Evolutionary conservation across 2,797 vertebrate genomes (phyloP).

Genomic region (Hozukius guyotensis): DNA sequence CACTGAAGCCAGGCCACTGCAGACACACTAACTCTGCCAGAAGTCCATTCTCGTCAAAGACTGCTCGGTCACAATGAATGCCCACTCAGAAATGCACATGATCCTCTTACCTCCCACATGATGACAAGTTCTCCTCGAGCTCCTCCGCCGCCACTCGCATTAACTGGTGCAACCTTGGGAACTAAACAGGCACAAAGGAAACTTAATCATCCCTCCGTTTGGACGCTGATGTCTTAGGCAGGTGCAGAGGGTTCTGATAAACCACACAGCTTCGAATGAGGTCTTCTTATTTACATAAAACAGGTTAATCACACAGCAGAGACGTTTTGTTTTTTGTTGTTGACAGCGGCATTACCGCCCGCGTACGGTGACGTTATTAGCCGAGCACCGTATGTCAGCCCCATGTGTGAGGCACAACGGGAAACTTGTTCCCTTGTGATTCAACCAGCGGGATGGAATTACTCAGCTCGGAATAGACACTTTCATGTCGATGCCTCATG

Average conservation of each 20-base stretch:
- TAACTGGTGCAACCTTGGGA: slow-evolving; percentile 85
- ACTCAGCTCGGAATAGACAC: slow-evolving; percentile 63
- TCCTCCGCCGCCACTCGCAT: slow-evolving; percentile 87
- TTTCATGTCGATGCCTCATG: slow-evolving; percentile 44
- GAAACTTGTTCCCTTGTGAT: slow-evolving; percentile 55
- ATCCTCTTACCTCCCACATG: slow-evolving; percentile 89
- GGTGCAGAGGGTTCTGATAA: slow-evolving; percentile 17
- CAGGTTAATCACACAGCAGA: slow-evolving; percentile 31
- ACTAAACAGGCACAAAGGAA: slow-evolving; percentile 71
- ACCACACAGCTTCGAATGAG: slow-evolving; percentile 11
- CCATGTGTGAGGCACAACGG: slow-evolving; percentile 37
- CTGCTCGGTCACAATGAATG: slow-evolving; percentile 40
- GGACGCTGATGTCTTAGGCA: slow-evolving; percentile 2
- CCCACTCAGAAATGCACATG: slow-evolving; percentile 37
- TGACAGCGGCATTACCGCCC: slow-evolving; percentile 28
- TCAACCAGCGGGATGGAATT: slow-evolving; percentile 59
- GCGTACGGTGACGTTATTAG: slow-evolving; percentile 9
- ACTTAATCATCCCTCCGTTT: slow-evolving; percentile 20
- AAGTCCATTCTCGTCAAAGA: slow-evolving; percentile 50
- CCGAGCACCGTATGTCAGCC: slow-evolving; percentile 18
- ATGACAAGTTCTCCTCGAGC: slow-evolving; percentile 89
- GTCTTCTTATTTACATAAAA: slow-evolving; percentile 38
- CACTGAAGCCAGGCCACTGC: slow-evolving; percentile 52
- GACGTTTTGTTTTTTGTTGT: slow-evolving; percentile 31
- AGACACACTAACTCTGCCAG: slow-evolving; percentile 51